A percentile compares a stretch with the other conserved stretches of the same genome.
phyloP scores from a whole-genome alignment of 37 sponge, comb jelly and placozoan genomes.

The Amphimedon queenslandica region DNA sequence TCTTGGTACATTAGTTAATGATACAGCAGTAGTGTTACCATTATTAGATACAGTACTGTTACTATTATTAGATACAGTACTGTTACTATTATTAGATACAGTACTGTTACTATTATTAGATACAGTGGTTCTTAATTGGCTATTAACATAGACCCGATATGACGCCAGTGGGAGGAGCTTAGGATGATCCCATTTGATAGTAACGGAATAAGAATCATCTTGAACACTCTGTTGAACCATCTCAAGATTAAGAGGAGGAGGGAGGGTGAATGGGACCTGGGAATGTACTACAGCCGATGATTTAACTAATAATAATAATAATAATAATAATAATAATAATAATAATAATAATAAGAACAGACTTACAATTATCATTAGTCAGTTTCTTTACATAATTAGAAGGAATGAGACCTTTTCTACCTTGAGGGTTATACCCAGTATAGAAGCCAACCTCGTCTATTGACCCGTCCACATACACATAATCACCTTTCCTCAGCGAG shows the following conservation, averaged over 20 bases:
- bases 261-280: too few relatives aligned
- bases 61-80: too few relatives aligned
- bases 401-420: slow-evolving; percentile 47
- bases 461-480: slow-evolving; percentile 69
- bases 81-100: too few relatives aligned
- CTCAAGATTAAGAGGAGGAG: slow-evolving; percentile 30
- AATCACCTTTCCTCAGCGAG: slow-evolving; percentile 42
- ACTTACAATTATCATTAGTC: slow-evolving; percentile 33
- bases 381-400: slow-evolving; percentile 65
- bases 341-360: not conserved
- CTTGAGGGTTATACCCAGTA: slow-evolving; percentile 20
- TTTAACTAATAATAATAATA: too few relatives aligned
- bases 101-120: too few relatives aligned
- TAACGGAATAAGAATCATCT: slow-evolving; percentile 21
- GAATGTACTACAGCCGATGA: too few relatives aligned
- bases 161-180: slow-evolving; percentile 1
- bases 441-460: slow-evolving; percentile 72
- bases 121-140: slow-evolving; percentile 11
- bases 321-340: not conserved
- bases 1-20: slow-evolving; percentile 29
- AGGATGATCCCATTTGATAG: slow-evolving; percentile 33
- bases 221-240: slow-evolving; percentile 41
- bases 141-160: slow-evolving; percentile 48
- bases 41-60: too few relatives aligned
- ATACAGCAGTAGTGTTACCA: not conserved